Base-by-base conservation (phyloP, 1,140 invertebrate species). In the Drosophila albomicans region DNA sequence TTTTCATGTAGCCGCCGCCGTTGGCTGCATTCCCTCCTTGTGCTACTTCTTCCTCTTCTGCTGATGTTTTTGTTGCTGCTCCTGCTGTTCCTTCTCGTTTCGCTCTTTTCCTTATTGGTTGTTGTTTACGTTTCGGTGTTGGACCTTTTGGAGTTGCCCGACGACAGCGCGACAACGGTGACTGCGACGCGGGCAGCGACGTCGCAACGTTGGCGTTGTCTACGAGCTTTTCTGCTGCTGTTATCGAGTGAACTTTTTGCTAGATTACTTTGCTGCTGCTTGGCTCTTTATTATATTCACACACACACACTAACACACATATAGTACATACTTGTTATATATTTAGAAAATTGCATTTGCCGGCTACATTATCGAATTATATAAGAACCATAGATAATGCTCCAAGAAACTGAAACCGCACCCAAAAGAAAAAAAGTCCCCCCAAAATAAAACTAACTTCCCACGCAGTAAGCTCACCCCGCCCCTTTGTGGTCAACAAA, bases 61-160 rank as follows among this genome's bases (percentile, higher is more conserved):
- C n/a, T 45, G 25, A 16, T 35, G 52, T 20, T 28, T 6, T 2
- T 35, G 51, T 30, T 52, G 28, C 16, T 69, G 59, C 57, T 52
- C 58, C 43, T 73, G 69, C 62, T 59, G 63, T 32, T 79, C 48
- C 63, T 76, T 58, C 63, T 65, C 51, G 41, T 41, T 58, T 51
- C 46, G 43, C 35, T 75, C 20, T 66, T 25, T 56, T 61, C 46
- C 35, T 78, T 54, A 72, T 68, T 75, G 71, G 73, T 81, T 73
- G 82, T 82, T 86, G 82, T 87, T 87, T 86, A 86, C 82, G 82
- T 87, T 86, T 81, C 74, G 63, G 52, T 75, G 15, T 25, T 38
- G 68, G 82, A 57, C 72, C 71, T 69, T 86, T 87, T 82, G 70
- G 68, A 76, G 80, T 82, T 81, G 75, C 48, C 80, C 78, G 78